Base-by-base conservation (phyloP, 2,888 invertebrate genomes). In the Lobophora halterata region DNA sequence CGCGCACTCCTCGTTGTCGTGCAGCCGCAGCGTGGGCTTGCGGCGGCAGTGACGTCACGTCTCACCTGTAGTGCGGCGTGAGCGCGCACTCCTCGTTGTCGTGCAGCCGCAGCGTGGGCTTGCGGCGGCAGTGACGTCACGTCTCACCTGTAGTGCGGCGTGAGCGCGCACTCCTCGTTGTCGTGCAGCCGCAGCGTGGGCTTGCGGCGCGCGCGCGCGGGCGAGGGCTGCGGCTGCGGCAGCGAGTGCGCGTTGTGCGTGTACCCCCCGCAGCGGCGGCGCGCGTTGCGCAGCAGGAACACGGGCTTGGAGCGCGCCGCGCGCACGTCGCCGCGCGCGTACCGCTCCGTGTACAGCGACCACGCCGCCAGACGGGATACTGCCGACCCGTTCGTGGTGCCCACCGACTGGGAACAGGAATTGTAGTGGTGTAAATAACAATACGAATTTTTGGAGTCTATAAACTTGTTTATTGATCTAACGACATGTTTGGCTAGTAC, bases 291-390 rank as follows among this genome's bases (percentile, higher is more conserved):
- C 7, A 70, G 55, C 19, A 79, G 61, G 66, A 79, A 79, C 46
- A 79, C 75, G 3, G 79, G 77, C 60, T 76, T 72, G 58, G 70
- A 67, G 48, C 57, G 59, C 19, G 81, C 64, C 54, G 79, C 88
- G 58, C 89, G 55, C 32, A 16, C 38, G 39, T 16, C 25, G 7
- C 49, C 36, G 5, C 28, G 59, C 40, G 67, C 54, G 65, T 62
- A 74, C 2, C 77, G 65, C 60, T 77, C 74, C 33, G 69, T 60
- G 72, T 82, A 82, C 20, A 73, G 63, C 34, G 81, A 69, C 76
- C 79, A 76, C 19, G 71, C 68, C 9, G 69, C 72, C 13, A 72
- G 58, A 2, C 72, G 72, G 1, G 70, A 56, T 8, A 65, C 76
- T 2, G 65, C 52, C 12, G 54, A 55, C 20, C 65, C 68, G 47